Percentiles rank a stretch among this genome's conserved stretches.
These are phyloP conservation scores for Leucopternis melanops DNA, from an alignment of 2,113 vertebrate genomes.

Conservation along the genomic window DNA sequence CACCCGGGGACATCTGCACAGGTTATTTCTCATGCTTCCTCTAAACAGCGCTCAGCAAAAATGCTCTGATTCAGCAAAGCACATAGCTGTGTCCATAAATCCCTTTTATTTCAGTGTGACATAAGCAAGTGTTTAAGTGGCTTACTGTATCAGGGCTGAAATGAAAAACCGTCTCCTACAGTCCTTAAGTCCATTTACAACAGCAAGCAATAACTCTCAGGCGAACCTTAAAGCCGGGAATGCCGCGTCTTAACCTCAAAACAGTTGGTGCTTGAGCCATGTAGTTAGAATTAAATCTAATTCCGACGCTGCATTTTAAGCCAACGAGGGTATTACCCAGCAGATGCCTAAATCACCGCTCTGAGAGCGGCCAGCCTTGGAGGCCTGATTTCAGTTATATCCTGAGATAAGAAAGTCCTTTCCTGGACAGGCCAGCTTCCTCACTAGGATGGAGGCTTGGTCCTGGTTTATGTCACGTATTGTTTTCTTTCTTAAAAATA, in stretches of 20 bases:
- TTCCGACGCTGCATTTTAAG: background rate
- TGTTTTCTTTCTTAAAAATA: slow-evolving; percentile 56
- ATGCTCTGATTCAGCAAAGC: slow-evolving; percentile 57
- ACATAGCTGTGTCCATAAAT: slow-evolving; percentile 34
- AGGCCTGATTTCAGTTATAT: slow-evolving; percentile 29
- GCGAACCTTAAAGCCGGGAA: slow-evolving; percentile 1
- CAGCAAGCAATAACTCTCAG: slow-evolving; percentile 32
- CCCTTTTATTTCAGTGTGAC: slow-evolving; percentile 62
- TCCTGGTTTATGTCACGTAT: slow-evolving; percentile 41
- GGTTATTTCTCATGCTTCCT: slow-evolving; percentile 39
- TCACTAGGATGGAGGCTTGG: background rate
- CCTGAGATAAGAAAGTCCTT: slow-evolving; percentile 56
- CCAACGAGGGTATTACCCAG: background rate
- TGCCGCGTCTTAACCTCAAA: background rate
- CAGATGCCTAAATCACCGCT: background rate
- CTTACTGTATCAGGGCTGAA: slow-evolving; percentile 54
- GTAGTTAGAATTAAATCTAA: slow-evolving; percentile 16
- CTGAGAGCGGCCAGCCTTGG: background rate
- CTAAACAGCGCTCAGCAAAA: slow-evolving; percentile 19
- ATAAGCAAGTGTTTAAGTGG: slow-evolving; percentile 58
- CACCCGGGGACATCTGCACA: background rate
- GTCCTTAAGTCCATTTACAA: slow-evolving; percentile 48
- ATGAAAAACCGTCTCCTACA: slow-evolving; percentile 43
- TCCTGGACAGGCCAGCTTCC: slow-evolving; percentile 16
- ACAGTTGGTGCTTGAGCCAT: background rate